Evolutionary conservation across 1,140 invertebrate genomes (phyloP).

Genomic region (Drosophila equinoxialis): DNA sequence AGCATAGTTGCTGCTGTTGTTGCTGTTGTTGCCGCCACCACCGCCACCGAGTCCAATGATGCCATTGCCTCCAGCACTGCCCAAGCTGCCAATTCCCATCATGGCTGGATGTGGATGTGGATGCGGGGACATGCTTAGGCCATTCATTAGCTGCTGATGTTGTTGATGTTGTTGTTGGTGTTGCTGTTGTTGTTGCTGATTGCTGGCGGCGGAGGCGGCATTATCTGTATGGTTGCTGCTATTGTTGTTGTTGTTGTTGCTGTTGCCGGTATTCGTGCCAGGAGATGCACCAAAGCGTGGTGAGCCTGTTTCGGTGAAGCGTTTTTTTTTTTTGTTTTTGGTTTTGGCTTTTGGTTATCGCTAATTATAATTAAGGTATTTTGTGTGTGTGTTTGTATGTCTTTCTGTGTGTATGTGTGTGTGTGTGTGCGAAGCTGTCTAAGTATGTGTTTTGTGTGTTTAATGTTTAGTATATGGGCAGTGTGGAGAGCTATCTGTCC

Average conservation of each 20-base stretch:
- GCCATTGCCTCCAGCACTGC: conserved; percentile 70
- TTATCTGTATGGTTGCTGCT: conserved; percentile 48
- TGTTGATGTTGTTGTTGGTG: conserved; percentile 50
- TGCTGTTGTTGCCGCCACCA: conserved; percentile 44
- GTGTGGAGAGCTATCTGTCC: conserved; percentile 1
- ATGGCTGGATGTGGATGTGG: conserved; percentile 68
- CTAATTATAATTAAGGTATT: conserved; percentile 59
- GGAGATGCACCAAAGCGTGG: conserved; percentile 76
- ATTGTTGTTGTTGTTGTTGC: conserved; percentile 48
- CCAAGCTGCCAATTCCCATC: conserved; percentile 70
- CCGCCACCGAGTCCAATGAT: conserved; percentile 68
- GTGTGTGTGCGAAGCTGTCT: conserved; percentile 54
- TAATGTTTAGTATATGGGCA: conserved; percentile 47
- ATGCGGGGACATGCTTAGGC: conserved; percentile 67
- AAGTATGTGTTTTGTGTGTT: conserved; percentile 40
- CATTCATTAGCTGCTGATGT: conserved; percentile 67
- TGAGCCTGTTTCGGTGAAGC: conserved; percentile 82
- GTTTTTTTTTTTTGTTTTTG: conserved; percentile 40
- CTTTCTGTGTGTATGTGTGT: conserved; percentile 22
- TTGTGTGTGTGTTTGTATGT: conserved; percentile 36
- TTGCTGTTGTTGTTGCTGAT: conserved; percentile 48
- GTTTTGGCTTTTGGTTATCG: conserved; percentile 50
- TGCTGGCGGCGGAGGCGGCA: conserved; percentile 39
- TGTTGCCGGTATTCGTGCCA: conserved; percentile 52
- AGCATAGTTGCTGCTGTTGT: conserved; percentile 18